A percentile compares a stretch with the other conserved stretches of the same genome.
These are phyloP conservation scores for Apis laboriosa DNA, from an alignment of 1,140 invertebrate species.

Conservation along the genomic window DNA sequence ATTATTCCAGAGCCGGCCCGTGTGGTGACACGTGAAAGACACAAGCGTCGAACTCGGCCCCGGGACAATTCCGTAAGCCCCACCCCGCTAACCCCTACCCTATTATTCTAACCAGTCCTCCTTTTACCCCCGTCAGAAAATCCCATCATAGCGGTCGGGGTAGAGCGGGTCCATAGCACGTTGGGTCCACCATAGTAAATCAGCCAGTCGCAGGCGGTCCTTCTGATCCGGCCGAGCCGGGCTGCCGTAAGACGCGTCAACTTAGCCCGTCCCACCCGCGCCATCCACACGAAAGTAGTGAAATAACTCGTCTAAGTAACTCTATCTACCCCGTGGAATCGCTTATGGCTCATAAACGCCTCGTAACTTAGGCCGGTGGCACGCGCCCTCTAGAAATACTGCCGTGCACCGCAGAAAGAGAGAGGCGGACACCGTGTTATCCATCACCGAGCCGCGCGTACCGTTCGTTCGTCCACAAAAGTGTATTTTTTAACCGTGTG, in stretches of 20 bases:
- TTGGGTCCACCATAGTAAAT: slow-evolving; percentile 78
- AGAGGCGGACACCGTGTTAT: neutral
- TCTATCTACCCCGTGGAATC: slow-evolving; percentile 75
- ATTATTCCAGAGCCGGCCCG: neutral
- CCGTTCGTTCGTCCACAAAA: neutral
- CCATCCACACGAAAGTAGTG: slow-evolving; percentile 69
- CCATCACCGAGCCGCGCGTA: neutral
- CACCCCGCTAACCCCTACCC: slow-evolving; percentile 72
- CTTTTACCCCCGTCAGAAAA: slow-evolving; percentile 70
- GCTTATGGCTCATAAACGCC: slow-evolving; percentile 80
- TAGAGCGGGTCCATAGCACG: slow-evolving; percentile 61
- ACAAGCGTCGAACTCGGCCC: slow-evolving; percentile 26
- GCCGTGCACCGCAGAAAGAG: slow-evolving; percentile 35
- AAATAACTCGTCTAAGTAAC: slow-evolving; percentile 77
- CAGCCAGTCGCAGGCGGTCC: slow-evolving; percentile 80
- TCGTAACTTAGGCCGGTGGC: slow-evolving; percentile 78
- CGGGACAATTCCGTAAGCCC: slow-evolving; percentile 67
- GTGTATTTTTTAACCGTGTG: neutral
- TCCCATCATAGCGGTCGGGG: slow-evolving; percentile 67
- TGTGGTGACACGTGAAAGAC: slow-evolving; percentile 43
- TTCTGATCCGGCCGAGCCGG: slow-evolving; percentile 77
- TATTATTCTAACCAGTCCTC: slow-evolving; percentile 71
- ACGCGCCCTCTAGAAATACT: slow-evolving; percentile 75
- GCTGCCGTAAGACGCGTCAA: slow-evolving; percentile 63
- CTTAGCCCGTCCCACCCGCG: slow-evolving; percentile 57